phyloP scores from a whole-genome alignment of 2,113 vertebrate genomes.

The Saccopteryx leptura region DNA sequence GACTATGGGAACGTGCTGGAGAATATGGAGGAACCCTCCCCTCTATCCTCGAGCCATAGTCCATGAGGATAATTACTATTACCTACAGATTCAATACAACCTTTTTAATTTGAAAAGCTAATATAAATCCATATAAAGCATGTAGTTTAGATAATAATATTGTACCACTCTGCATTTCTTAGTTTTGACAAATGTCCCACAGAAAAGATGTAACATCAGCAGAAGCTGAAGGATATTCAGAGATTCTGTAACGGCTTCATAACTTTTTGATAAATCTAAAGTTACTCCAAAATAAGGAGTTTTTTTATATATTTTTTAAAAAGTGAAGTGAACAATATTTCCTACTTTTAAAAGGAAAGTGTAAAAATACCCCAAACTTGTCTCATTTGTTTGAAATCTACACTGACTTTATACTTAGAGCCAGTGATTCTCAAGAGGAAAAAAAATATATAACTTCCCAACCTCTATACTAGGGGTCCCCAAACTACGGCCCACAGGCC shows the following conservation, averaged over 20 bases:
- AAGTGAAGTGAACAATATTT: not conserved
- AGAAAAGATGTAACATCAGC: not conserved
- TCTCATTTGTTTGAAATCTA: not conserved
- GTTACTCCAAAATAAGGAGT: not conserved
- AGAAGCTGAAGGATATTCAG: not conserved
- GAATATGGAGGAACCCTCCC: not conserved
- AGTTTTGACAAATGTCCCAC: not conserved
- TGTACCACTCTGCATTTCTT: not conserved
- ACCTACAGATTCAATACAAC: not conserved
- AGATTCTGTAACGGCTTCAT: not conserved
- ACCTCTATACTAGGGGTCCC: not conserved
- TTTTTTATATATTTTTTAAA: not conserved
- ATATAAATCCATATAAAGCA: constrained; percentile 35
- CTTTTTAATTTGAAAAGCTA: constrained; percentile 35
- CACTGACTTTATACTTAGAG: constrained; percentile 29
- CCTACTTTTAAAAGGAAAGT: constrained; percentile 26
- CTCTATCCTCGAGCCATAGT: not conserved
- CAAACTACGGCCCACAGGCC: no score
- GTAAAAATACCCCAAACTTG: not conserved
- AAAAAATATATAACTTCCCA: not conserved
- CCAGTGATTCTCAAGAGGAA: not conserved
- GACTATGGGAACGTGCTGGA: not conserved
- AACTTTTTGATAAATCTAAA: constrained; percentile 28
- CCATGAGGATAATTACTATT: not conserved
- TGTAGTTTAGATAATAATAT: not conserved